Percentiles rank a stretch among this genome's conserved stretches.
Evolutionary conservation across 2,888 invertebrate genomes (phyloP).

Genomic region (Automeris io): DNA sequence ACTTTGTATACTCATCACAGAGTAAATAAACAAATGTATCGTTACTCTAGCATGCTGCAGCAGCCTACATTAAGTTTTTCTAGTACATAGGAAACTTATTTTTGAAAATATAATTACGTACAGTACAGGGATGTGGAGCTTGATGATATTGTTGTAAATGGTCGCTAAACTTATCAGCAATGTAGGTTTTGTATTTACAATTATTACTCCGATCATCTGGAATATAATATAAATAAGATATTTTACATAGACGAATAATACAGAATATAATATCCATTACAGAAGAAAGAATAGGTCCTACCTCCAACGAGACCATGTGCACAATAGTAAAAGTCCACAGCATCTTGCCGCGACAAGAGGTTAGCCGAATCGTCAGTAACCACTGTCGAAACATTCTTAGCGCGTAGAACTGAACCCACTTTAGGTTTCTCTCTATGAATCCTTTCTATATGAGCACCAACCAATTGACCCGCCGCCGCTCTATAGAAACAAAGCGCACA

Average conservation of each 20-base stretch:
- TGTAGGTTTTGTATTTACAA: constrained; percentile 53
- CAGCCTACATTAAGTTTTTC: too few species aligned
- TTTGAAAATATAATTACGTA: constrained; percentile 28
- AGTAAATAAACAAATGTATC: too few species aligned
- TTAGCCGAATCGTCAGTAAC: constrained; percentile 18
- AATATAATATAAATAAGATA: constrained; percentile 13
- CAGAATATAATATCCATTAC: too few species aligned
- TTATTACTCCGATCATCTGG: constrained; percentile 16
- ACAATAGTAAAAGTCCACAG: constrained; percentile 50
- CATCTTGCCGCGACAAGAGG: constrained; percentile 43
- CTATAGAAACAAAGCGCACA: constrained; percentile 84
- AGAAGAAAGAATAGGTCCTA: too few species aligned
- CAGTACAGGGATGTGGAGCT: constrained; percentile 37
- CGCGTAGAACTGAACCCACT: constrained; percentile 27
- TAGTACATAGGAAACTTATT: neutral
- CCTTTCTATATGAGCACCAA: constrained; percentile 75
- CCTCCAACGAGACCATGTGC: constrained; percentile 26
- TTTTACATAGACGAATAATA: too few species aligned
- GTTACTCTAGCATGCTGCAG: too few species aligned
- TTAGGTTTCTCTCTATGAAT: constrained; percentile 33
- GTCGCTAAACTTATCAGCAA: constrained; percentile 47
- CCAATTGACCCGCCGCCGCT: constrained; percentile 76
- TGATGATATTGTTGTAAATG: constrained; percentile 45
- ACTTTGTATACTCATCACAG: too few species aligned
- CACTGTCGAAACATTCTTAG: constrained; percentile 22